These are phyloP conservation scores for Sebastiscus albofasciatus DNA, from an alignment of 2,797 vertebrate species.

Conservation along the genomic window DNA sequence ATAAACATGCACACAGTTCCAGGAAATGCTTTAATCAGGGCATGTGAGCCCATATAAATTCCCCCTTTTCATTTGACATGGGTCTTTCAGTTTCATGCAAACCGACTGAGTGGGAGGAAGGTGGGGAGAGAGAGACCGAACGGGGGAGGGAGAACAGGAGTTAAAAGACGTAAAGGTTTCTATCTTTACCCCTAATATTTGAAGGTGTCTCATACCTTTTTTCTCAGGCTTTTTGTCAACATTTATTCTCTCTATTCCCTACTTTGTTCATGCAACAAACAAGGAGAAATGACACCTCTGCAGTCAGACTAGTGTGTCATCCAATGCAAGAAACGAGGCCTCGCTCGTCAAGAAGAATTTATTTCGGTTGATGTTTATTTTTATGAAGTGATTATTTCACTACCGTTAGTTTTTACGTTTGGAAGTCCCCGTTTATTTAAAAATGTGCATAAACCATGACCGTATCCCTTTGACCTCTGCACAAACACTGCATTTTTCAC, in stretches of 20 bases:
- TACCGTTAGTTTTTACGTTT: neutral
- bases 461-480: neutral
- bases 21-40: constrained; percentile 77
- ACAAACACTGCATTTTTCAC: constrained; percentile 5
- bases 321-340: neutral
- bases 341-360: neutral
- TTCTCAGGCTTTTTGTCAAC: neutral
- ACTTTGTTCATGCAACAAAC: neutral
- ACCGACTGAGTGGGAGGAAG: constrained; percentile 60
- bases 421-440: constrained; percentile 4
- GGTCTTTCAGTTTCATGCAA: constrained; percentile 80
- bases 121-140: constrained; percentile 47
- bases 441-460: neutral
- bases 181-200: constrained; percentile 27
- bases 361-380: neutral
- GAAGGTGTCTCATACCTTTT: constrained; percentile 33
- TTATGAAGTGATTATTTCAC: neutral
- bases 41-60: constrained; percentile 80
- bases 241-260: neutral
- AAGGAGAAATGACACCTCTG: neutral
- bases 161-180: constrained; percentile 27
- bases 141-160: constrained; percentile 50
- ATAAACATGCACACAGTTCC: constrained; percentile 64
- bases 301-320: neutral
- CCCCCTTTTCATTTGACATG: constrained; percentile 73